Evolutionary conservation across 35 echinoderm and acorn worm genomes (phyloP).

Genomic region (Heliocidaris erythrogramma): DNA sequence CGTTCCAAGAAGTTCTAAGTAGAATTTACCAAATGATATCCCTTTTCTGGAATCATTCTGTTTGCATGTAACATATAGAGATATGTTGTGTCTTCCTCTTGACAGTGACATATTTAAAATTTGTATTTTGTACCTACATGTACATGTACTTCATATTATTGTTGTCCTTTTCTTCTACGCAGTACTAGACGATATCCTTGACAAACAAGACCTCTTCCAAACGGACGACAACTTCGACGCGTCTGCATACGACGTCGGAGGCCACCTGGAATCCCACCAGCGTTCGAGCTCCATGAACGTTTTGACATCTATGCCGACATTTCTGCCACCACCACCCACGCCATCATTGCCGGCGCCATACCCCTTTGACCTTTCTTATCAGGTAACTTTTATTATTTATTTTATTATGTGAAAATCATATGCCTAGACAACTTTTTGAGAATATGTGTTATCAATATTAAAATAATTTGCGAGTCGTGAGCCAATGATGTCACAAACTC

Average conservation of each 20-base stretch:
- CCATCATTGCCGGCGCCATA: background rate
- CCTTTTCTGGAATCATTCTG: background rate
- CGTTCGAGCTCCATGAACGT: background rate
- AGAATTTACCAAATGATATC: background rate
- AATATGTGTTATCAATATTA: no score
- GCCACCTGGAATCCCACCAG: background rate
- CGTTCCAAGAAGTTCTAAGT: no score
- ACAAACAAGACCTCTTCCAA: background rate
- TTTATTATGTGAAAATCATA: no score
- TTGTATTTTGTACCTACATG: background rate
- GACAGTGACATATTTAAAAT: background rate
- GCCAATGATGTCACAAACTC: no score
- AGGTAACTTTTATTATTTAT: background rate
- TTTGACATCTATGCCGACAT: background rate
- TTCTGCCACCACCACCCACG: background rate
- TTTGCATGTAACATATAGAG: background rate
- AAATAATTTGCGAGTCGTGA: no score
- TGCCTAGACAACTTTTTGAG: no score
- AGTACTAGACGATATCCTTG: background rate
- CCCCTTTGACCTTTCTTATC: background rate
- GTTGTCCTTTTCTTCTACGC: background rate
- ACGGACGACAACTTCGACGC: slow-evolving; percentile 13
- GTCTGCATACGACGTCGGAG: slow-evolving; percentile 16
- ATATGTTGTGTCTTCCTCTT: background rate
- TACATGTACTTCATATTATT: background rate